Conservation (phyloP, 92 coral and sea anemone genomes). For the Palythoa grandis region DNA sequence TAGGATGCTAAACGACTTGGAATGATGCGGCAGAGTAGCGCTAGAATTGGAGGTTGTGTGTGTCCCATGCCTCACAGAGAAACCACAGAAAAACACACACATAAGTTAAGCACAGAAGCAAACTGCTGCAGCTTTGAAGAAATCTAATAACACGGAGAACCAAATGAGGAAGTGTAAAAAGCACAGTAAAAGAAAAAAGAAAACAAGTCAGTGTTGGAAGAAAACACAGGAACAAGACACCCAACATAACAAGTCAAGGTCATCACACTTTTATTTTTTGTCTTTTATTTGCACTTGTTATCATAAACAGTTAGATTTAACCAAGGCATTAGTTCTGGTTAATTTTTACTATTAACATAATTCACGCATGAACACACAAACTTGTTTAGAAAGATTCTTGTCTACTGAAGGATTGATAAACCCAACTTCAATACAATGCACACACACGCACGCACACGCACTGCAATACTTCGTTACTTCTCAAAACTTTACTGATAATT, state of each 20-base stretch:
- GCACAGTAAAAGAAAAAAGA: neutral
- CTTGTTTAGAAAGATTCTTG: neutral
- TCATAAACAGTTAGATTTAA: neutral
- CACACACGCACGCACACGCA: neutral
- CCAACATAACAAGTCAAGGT: neutral
- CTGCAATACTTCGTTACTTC: neutral
- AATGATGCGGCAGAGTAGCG: no score
- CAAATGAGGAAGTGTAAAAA: neutral
- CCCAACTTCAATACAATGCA: neutral
- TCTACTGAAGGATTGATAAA: neutral
- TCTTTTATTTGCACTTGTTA: neutral
- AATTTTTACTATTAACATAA: neutral
- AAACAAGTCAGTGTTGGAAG: neutral
- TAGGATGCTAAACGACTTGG: no score
- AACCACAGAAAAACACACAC: no score
- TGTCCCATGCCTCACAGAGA: no score
- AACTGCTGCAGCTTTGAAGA: neutral
- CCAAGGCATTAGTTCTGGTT: neutral
- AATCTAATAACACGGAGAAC: neutral
- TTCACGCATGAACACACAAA: neutral
- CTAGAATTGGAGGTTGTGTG: no score
- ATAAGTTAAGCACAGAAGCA: neutral
- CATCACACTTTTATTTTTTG: constrained; percentile 15
- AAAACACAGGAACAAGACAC: neutral
- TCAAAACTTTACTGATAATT: no score